phyloP scores from a whole-genome alignment of 2,797 vertebrate species.

The Psittacula derbiana region DNA sequence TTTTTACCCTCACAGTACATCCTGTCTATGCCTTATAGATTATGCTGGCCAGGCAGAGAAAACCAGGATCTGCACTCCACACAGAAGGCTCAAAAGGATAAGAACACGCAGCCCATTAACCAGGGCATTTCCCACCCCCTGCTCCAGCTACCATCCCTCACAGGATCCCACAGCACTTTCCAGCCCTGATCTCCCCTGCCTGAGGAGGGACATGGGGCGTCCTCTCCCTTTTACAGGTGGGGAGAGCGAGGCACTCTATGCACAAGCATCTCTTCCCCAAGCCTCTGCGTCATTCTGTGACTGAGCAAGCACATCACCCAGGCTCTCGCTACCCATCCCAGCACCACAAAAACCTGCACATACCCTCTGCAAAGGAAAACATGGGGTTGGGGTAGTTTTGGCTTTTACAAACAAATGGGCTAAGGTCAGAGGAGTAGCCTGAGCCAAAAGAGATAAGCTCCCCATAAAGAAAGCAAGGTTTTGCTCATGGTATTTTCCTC shows the following conservation, averaged over 20 bases:
- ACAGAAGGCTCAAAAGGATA: neutral
- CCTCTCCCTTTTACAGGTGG: neutral
- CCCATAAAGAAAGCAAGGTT: neutral
- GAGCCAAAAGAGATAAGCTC: neutral
- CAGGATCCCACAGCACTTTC: neutral
- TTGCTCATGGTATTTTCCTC: neutral
- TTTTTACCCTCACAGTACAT: fast-evolving
- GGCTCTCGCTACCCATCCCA: neutral
- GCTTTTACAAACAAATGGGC: neutral
- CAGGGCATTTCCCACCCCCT: neutral
- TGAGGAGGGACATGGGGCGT: neutral
- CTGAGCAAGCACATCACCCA: neutral
- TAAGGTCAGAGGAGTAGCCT: neutral
- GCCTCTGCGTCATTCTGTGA: neutral
- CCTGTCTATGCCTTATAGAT: neutral
- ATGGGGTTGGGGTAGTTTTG: fast-evolving
- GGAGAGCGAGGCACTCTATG: neutral
- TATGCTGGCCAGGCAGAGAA: neutral
- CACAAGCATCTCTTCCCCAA: neutral
- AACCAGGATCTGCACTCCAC: neutral
- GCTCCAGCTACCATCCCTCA: neutral
- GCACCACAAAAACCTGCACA: neutral
- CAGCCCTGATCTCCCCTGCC: neutral
- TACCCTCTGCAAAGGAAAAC: neutral
- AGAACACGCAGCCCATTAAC: neutral